These are phyloP conservation scores for Thinocorus orbignyianus DNA, from an alignment of 2,113 vertebrate genomes.

Conservation along the genomic window DNA sequence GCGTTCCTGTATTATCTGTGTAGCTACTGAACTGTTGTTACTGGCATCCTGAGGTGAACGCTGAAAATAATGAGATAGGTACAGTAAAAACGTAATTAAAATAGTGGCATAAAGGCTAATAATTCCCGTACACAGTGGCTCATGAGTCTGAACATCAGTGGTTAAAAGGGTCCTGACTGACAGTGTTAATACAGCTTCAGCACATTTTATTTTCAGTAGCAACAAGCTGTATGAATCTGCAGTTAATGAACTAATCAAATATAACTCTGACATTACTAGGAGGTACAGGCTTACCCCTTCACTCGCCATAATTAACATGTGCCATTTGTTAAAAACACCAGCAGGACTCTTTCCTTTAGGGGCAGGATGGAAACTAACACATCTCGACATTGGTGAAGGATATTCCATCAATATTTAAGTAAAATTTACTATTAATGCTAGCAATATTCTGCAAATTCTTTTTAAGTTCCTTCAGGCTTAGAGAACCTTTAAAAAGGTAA, in stretches of 20 bases:
- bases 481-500: not conserved
- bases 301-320: not conserved
- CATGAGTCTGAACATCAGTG: not conserved
- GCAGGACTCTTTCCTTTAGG: not conserved
- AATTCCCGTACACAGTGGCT: not conserved
- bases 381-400: not conserved
- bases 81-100: not conserved
- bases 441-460: not conserved
- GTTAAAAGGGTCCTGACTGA: not conserved
- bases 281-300: not conserved
- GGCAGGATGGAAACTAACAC: not conserved
- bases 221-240: not conserved
- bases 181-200: not conserved
- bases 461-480: not conserved
- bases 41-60: not conserved
- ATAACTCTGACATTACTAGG: not conserved
- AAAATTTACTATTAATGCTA: not conserved
- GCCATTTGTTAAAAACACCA: not conserved
- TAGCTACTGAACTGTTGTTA: not conserved
- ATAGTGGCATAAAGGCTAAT: not conserved
- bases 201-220: conserved; percentile 16
- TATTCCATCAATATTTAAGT: not conserved
- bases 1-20: not conserved
- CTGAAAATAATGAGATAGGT: not conserved
- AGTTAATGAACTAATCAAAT: conserved; percentile 19